A percentile compares a stretch with the other conserved stretches of the same genome.
Evolutionary conservation across 2,113 vertebrate species (phyloP).

Genomic region (Chiloscyllium plagiosum): DNA sequence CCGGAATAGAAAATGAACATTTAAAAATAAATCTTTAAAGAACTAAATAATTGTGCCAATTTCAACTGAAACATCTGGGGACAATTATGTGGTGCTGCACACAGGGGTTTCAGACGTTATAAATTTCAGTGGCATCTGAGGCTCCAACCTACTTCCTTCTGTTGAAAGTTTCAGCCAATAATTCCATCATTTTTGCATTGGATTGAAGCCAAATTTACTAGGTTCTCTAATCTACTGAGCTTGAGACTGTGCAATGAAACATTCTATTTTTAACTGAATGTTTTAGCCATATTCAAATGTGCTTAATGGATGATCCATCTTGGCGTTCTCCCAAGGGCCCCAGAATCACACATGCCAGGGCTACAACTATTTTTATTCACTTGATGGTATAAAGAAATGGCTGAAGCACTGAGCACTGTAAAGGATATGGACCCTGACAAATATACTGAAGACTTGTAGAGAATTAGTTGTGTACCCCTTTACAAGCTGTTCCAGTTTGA

Average conservation of each 20-base stretch:
- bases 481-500: background rate
- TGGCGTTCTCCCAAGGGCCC: background rate
- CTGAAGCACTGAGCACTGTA: background rate
- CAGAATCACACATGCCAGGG: background rate
- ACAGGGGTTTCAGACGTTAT: background rate
- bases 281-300: background rate
- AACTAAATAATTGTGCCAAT: background rate
- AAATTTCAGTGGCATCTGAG: slow-evolving; percentile 16
- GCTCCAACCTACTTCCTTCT: background rate
- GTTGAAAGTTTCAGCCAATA: background rate
- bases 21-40: background rate
- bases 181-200: background rate
- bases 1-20: background rate
- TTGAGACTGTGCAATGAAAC: background rate
- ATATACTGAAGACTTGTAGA: background rate
- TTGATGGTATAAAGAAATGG: background rate
- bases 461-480: background rate
- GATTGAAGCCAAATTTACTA: background rate
- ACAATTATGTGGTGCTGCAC: background rate
- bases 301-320: background rate
- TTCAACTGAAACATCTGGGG: slow-evolving; percentile 4
- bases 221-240: background rate
- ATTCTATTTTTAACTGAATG: background rate
- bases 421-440: background rate
- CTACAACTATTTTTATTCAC: background rate